Conservation (phyloP, 2,113 vertebrate species). For the Oriolus oriolus region DNA sequence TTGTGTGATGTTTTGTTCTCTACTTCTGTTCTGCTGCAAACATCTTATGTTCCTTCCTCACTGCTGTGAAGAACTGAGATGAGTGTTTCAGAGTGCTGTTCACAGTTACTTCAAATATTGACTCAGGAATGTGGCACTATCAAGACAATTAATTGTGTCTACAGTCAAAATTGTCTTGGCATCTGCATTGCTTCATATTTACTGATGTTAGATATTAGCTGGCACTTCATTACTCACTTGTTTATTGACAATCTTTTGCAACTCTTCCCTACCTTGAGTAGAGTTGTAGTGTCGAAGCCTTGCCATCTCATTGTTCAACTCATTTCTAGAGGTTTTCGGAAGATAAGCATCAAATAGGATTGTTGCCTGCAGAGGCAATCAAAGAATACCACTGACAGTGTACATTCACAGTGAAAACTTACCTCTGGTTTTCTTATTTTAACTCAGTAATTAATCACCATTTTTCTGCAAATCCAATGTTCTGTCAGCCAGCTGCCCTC, state of each 20-base stretch:
- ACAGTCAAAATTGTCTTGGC: neutral
- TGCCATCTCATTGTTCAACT: neutral
- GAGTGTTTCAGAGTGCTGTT: rapidly evolving
- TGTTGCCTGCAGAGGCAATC: neutral
- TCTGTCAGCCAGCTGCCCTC: neutral
- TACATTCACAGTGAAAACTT: neutral
- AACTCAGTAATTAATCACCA: neutral
- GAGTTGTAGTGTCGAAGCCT: neutral
- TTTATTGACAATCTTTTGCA: neutral
- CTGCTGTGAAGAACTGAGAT: neutral
- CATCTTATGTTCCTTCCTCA: neutral
- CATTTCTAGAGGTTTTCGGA: neutral
- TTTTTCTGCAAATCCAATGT: neutral
- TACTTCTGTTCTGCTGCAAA: neutral
- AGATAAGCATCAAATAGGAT: neutral
- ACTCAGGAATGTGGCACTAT: neutral
- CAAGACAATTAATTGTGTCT: neutral
- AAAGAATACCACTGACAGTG: neutral
- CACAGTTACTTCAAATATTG: neutral
- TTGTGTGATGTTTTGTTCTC: neutral
- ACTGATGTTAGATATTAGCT: neutral
- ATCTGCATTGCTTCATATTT: neutral
- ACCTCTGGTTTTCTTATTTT: neutral
- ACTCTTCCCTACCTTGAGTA: neutral
- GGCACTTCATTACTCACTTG: neutral